Base-by-base conservation (phyloP, 2,888 invertebrate genomes). In the Esperia sulphurella region DNA sequence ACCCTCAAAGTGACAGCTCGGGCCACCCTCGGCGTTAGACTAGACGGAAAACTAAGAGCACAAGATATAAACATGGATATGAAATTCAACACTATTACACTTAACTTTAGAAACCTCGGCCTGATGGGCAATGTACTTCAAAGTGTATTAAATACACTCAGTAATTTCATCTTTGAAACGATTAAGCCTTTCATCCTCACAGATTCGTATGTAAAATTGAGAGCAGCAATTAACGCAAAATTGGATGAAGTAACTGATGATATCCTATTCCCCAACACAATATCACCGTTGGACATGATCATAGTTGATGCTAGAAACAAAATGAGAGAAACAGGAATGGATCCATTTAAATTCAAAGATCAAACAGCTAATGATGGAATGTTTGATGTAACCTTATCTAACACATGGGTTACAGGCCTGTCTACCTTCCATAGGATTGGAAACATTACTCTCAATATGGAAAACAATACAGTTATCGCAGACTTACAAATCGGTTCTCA, bases 91-190 rank as follows among this genome's bases (percentile, higher is more conserved):
- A 93, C 92, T 41, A 95, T 97, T 63, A 88, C 92, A 7, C 93
- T 96, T 83, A 93, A 96, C 66, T 96, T 97, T 65, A 92, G 96
- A 76, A 95, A 96, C 69, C 90, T 96, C 0, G 95, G 96, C 6
- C 92, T 96, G 57, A 87, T 96, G 52, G 95, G 94, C 0, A 91
- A 91, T 38, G 80, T 92, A 54, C 91, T 92, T 54, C 94, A 95
- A 74, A 92, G 95, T 0, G 90, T 96, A 41, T 92, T 97, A 41
- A 97, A 97, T 76, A 94, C 95, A 0, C 92, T 96, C 0, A 96
- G 96, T 0, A 92, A 92, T n/a, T 92, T 96, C 54, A 91, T 97
- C 8, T 97, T 97, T 62, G 96, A 96, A 71, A 94, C 95, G 8
- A 95, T 97, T 64, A 97, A 97, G 70, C 96, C 96, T 0, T 94